These are phyloP conservation scores for Fissipunctia ypsillon DNA, from an alignment of 2,888 invertebrate species.

Conservation along the genomic window DNA sequence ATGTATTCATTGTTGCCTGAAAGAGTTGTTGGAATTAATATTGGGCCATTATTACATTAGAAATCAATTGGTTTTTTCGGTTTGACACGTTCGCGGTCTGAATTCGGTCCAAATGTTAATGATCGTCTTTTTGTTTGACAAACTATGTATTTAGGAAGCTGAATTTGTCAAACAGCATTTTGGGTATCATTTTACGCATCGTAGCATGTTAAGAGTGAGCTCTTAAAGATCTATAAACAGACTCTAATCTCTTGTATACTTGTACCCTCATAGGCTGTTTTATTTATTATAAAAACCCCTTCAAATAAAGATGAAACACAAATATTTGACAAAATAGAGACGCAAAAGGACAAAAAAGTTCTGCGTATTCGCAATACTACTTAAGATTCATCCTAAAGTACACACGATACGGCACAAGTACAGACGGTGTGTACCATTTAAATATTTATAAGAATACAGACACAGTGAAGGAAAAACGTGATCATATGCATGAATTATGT, in stretches of 20 bases:
- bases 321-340: constrained; percentile 43
- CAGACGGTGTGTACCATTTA: constrained; percentile 23
- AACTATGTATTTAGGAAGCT: constrained; percentile 5
- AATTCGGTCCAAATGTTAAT: neutral
- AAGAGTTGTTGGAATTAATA: constrained; percentile 25
- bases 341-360: constrained; percentile 26
- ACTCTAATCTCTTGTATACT: neutral
- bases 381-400: constrained; percentile 34
- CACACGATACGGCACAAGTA: too few species aligned
- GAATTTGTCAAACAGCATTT: constrained; percentile 9
- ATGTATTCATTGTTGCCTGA: constrained; percentile 26
- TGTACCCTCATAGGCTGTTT: neutral
- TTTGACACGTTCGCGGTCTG: neutral
- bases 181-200: neutral
- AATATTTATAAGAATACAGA: constrained; percentile 52
- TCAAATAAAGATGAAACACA: constrained; percentile 47
- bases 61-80: constrained; percentile 29
- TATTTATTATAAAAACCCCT: constrained; percentile 22
- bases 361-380: constrained; percentile 30
- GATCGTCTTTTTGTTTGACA: constrained; percentile 12
- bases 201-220: neutral
- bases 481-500: constrained; percentile 41
- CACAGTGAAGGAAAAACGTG: constrained; percentile 40
- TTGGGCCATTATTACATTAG: constrained; percentile 42
- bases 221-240: constrained; percentile 7